A percentile compares a stretch with the other conserved stretches of the same genome.
Evolutionary conservation across 2,113 vertebrate genomes (phyloP).

Genomic region (Sphaerodactylus townsendi): DNA sequence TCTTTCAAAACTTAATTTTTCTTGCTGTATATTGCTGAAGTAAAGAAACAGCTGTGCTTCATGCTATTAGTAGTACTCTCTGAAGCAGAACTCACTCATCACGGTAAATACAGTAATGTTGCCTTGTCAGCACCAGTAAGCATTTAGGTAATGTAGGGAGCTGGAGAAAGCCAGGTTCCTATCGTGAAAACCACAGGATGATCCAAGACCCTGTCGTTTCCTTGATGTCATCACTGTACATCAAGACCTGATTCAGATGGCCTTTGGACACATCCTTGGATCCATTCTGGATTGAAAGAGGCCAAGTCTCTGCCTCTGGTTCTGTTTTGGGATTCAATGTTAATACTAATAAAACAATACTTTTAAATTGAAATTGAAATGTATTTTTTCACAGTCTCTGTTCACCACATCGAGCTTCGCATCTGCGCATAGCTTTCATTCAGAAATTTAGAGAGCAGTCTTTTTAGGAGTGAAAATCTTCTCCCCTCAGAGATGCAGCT

Average conservation of each 20-base stretch:
- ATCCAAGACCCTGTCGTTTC: not conserved
- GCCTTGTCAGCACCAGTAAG: not conserved
- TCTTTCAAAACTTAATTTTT: not conserved
- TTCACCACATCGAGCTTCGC: no score
- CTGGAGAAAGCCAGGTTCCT: not conserved
- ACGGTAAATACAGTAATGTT: slow-evolving; percentile 15
- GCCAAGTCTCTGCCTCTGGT: not conserved
- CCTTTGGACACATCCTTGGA: not conserved
- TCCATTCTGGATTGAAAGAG: not conserved
- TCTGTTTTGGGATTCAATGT: not conserved
- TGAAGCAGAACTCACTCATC: slow-evolving; percentile 1
- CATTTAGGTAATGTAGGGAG: not conserved
- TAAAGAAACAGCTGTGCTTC: not conserved
- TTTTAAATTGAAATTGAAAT: not conserved
- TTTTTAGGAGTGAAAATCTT: no score
- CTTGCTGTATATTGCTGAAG: accelerated
- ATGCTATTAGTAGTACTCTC: not conserved
- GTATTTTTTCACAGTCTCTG: not conserved
- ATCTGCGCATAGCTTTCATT: no score
- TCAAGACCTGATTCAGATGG: not conserved
- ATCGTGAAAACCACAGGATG: not conserved
- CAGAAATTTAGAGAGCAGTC: no score
- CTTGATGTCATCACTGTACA: not conserved
- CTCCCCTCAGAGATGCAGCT: no score
- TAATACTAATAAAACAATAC: not conserved